These are phyloP conservation scores for Bubalus kerabau DNA, from an alignment of 2,113 vertebrate genomes.

Conservation along the genomic window DNA sequence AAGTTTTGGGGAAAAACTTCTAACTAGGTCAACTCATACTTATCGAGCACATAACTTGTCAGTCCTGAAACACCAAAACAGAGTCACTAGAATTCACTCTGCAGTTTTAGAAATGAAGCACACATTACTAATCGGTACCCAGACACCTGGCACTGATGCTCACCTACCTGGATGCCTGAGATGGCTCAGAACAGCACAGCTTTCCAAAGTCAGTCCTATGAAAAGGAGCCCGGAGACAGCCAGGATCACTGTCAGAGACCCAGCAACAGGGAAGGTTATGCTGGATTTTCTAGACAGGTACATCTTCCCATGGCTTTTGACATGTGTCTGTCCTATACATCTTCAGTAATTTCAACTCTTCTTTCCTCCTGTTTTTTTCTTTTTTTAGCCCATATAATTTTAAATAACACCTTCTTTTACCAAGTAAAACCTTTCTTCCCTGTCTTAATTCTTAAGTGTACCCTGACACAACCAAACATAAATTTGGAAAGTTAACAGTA, in stretches of 20 bases:
- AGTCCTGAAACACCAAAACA: not conserved
- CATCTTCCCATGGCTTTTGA: not conserved
- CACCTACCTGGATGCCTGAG: not conserved
- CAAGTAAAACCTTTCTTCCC: not conserved
- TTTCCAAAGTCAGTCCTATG: not conserved
- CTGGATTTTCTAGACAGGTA: not conserved
- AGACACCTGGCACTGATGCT: not conserved
- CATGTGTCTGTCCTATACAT: not conserved
- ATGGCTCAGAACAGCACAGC: not conserved
- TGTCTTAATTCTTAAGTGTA: not conserved
- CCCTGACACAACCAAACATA: not conserved
- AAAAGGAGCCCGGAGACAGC: not conserved
- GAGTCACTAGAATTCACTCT: not conserved
- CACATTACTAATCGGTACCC: not conserved
- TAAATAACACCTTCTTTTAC: not conserved
- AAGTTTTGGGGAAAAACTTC: not conserved
- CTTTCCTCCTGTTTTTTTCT: not conserved
- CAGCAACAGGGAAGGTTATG: not conserved
- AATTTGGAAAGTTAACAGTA: slow-evolving; percentile 14
- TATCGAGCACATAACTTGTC: not conserved
- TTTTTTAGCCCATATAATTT: not conserved
- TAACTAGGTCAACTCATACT: not conserved
- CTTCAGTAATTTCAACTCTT: not conserved
- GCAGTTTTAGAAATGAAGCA: slow-evolving; percentile 4
- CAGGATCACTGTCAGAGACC: not conserved